Conservation (phyloP, 35 echinoderm and acorn worm genomes). For the Amphiura filiformis region DNA sequence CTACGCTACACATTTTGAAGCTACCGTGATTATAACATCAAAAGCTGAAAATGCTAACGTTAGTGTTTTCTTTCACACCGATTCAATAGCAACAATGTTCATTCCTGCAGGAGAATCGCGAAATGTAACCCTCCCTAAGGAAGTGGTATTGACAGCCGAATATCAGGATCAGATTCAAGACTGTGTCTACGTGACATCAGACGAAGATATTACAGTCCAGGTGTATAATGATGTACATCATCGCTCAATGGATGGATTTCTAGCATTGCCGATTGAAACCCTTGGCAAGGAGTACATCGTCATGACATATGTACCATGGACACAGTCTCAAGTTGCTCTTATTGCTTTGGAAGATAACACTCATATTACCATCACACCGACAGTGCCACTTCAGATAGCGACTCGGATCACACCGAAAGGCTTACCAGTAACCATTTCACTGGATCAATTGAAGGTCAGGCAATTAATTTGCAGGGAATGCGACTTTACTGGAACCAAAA, state of each 20-base stretch:
- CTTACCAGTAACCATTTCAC: constrained; percentile 1
- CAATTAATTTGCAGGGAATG: neutral
- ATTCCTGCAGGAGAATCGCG: neutral
- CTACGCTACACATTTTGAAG: constrained; percentile 26
- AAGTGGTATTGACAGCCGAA: neutral
- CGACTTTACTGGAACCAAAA: constrained; percentile 45
- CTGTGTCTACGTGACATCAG: constrained; percentile 21
- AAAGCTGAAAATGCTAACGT: constrained; percentile 18
- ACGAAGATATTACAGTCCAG: constrained; percentile 19
- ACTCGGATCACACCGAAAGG: neutral
- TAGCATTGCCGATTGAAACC: constrained; percentile 17
- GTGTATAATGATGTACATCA: constrained; percentile 61
- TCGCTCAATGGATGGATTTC: constrained; percentile 60
- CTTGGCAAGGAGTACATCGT: constrained; percentile 46
- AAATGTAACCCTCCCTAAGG: neutral
- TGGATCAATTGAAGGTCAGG: constrained; percentile 14
- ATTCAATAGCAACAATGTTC: neutral
- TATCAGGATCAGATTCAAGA: neutral
- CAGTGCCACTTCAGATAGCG: neutral
- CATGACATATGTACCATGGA: constrained; percentile 19
- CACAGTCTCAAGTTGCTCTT: constrained; percentile 42
- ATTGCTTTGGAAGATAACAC: constrained; percentile 54
- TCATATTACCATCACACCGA: neutral
- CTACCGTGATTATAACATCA: constrained; percentile 31
- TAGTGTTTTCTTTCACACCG: neutral